phyloP scores from a whole-genome alignment of 1,140 invertebrate species.

The Metaphire vulgaris region DNA sequence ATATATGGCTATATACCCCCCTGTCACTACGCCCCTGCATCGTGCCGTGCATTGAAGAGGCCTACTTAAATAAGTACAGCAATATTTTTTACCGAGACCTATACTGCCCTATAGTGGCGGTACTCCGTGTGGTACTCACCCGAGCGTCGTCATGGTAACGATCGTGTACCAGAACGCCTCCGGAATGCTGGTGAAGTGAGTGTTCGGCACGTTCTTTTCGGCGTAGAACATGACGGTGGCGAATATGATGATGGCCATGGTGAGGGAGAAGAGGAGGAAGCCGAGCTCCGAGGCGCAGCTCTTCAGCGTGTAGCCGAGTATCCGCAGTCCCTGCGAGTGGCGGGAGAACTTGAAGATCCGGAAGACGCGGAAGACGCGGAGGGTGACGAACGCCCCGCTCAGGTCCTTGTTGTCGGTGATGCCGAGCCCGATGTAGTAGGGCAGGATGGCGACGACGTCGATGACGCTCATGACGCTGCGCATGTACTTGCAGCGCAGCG shows the following conservation, averaged over 20 bases:
- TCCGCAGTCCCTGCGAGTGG: slow-evolving; percentile 95
- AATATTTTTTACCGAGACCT: too few species aligned
- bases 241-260: slow-evolving; percentile 99
- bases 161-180: slow-evolving; percentile 99
- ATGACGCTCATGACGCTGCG: slow-evolving; percentile 97
- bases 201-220: slow-evolving; percentile 90
- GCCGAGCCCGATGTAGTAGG: slow-evolving; percentile 96
- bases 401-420: slow-evolving; percentile 98
- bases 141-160: slow-evolving; percentile 98
- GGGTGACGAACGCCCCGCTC: slow-evolving; percentile 95
- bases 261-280: slow-evolving; percentile 96
- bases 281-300: slow-evolving; percentile 98
- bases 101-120: too few species aligned
- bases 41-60: too few species aligned
- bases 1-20: too few species aligned
- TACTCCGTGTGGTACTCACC: slow-evolving; percentile 65
- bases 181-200: slow-evolving; percentile 97
- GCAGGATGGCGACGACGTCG: slow-evolving; percentile 97
- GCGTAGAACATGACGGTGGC: slow-evolving; percentile 99
- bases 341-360: slow-evolving; percentile 98
- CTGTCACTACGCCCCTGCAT: too few species aligned
- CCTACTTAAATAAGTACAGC: too few species aligned
- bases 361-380: slow-evolving; percentile 97
- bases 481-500: slow-evolving; percentile 88
- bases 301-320: slow-evolving; percentile 97